Evolutionary conservation across 2,888 invertebrate species (phyloP).

Genomic region (Melieria picta): DNA sequence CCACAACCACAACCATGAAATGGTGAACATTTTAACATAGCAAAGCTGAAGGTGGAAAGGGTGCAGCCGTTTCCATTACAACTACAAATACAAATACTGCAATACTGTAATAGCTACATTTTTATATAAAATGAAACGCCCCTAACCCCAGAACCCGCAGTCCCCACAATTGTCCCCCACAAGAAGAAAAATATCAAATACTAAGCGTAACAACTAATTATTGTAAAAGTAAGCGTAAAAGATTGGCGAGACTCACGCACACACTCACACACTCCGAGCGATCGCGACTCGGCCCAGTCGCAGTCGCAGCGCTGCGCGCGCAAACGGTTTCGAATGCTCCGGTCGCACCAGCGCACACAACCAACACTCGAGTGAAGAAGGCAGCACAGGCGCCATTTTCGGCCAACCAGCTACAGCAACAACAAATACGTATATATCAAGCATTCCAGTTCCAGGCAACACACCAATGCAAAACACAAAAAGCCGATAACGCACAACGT

Average conservation of each 20-base stretch:
- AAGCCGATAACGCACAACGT: neutral
- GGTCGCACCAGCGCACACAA: too few species aligned
- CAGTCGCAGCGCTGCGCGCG: too few species aligned
- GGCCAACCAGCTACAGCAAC: neutral
- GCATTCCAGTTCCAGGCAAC: neutral
- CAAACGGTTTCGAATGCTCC: too few species aligned
- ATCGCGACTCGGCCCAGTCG: too few species aligned
- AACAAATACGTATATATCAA: conserved; percentile 31
- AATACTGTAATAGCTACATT: conserved; percentile 27
- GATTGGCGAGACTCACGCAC: neutral
- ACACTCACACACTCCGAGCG: too few species aligned
- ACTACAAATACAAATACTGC: conserved; percentile 7
- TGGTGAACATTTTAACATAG: neutral
- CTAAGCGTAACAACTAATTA: neutral
- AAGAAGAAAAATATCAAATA: neutral
- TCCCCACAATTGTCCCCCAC: neutral
- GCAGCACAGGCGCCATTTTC: too few species aligned
- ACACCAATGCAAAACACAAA: neutral
- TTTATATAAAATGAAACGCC: conserved; percentile 16
- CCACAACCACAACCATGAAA: neutral
- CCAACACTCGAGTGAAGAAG: too few species aligned
- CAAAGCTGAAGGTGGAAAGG: neutral
- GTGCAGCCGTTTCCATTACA: neutral
- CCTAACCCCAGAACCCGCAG: neutral
- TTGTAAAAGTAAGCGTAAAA: neutral